A percentile compares a stretch with the other conserved stretches of the same genome.
Evolutionary conservation across 2,113 vertebrate species (phyloP).

Genomic region (Mormoops blainvillei): DNA sequence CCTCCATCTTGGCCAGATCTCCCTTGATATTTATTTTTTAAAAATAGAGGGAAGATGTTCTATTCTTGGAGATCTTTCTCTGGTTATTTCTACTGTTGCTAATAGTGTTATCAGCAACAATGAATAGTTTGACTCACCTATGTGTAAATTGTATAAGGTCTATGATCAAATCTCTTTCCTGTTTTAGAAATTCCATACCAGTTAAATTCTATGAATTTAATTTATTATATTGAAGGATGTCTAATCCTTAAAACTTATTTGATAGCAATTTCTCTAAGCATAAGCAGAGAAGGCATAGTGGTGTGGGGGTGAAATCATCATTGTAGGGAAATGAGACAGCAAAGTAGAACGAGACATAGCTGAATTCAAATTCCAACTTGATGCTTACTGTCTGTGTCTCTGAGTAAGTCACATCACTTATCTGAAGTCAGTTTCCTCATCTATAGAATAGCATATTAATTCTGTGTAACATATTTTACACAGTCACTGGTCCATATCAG

Average conservation of each 20-base stretch:
- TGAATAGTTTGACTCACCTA: background rate
- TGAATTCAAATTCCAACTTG: background rate
- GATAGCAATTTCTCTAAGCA: background rate
- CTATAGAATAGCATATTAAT: background rate
- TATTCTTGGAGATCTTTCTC: background rate
- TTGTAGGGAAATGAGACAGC: background rate
- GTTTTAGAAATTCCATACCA: conserved; percentile 7
- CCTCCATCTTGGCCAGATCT: no score
- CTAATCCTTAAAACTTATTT: conserved; percentile 6
- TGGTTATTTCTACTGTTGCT: background rate
- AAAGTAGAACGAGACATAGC: background rate
- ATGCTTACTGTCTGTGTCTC: background rate
- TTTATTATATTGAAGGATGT: background rate
- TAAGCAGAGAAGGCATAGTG: background rate
- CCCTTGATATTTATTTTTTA: background rate
- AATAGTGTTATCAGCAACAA: background rate
- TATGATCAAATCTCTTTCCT: background rate
- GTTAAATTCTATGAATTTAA: background rate
- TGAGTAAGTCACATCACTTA: background rate
- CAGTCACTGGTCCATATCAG: background rate
- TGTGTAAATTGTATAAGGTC: background rate
- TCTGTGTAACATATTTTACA: background rate
- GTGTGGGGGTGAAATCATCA: background rate
- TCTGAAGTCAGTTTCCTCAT: background rate
- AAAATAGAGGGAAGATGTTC: background rate